Base-by-base conservation (phyloP, 2,113 vertebrate genomes). In the Capreolus pygargus region DNA sequence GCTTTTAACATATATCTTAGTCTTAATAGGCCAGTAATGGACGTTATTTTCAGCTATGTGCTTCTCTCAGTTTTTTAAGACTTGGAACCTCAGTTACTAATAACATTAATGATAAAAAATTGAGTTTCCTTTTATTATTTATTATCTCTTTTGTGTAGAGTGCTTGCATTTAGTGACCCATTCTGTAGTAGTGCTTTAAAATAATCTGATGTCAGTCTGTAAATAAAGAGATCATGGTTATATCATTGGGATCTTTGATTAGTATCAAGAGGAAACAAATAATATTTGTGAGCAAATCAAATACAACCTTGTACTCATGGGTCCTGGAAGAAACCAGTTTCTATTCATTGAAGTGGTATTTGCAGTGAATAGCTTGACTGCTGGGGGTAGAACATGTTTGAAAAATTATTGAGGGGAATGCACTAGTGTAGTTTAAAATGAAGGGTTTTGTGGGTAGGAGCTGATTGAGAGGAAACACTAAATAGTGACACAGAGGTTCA, bases 211-310 rank as follows among this genome's bases (percentile, higher is more conserved):
- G 21, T 67, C 28, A 58, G 33, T 74, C 16, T 92, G 5, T 89
- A 57, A 85, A 60, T 83, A 50, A 78, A 78, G 55, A 64, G 54
- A 47, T 76, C 1, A 13, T 47, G 30, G 28, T 58, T 94, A 64
- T 60, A 25, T 78, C 86, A 60, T 78, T 96, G 57, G n/a, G 47
- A 60, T 86, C 19, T 92, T 93, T 96, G 58, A 70, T 87, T 94
- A 14, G 23, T 83, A 96, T 94, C 39, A 67, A 92, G 81, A 96
- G 82, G 82, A 54, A 55, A 50, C 27, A 94, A 85, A 74, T 54
- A 76, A 64, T 86, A 67, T 86, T 97, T 89, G 81, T 21, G 50
- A 86, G 54, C 86, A 74, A 85, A 3, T 86, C 28, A 64, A 84
- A 23, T 87, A 50, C n/a, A 67, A 36, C 58, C 19, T 88, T 84